Base-by-base conservation (phyloP, 2,113 vertebrate genomes). In the Corythaeola cristata region DNA sequence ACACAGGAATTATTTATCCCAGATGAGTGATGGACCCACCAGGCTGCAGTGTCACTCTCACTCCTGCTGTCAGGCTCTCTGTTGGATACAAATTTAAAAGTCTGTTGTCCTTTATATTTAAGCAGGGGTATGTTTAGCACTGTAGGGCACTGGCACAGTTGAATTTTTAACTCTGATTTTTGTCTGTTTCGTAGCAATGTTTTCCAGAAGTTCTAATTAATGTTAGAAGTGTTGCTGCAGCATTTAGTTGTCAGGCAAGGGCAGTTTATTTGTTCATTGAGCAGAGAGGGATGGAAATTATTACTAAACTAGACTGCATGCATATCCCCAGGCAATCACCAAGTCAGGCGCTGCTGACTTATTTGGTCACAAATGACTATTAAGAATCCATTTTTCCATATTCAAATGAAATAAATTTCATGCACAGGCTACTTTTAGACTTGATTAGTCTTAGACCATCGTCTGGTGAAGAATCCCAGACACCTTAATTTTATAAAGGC, bases 281-380 rank as follows among this genome's bases (percentile, higher is more conserved):
- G 76, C 85, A 78, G 72, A 88, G 66, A 82, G 62, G 87, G 47
- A 69, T 94, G 76, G 79, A 96, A 96, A 94, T 97, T 77, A 90
- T 90, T 95, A 59, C 71, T 73, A 73, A 95, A 94, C 96, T 93
- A 93, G 79, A n/a, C 62, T 87, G 56, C 0, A 2, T 58, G 23
- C 53, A 21, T 93, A 87, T 87, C 96, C 96, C 50, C 66, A 73
- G 92, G 97, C 94, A 86, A 56, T 95, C 67, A 71, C 41, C n/a
- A 91, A 80, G 71, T 24, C 55, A 69, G 67, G 52, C 35, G 33
- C 58, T 33, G 73, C 68, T 81, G 71, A 68, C 58, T 95, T 90
- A 88, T 44, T 95, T 90, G 64, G 56, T 63, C 66, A 82, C 92
- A 96, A 89, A 94, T 87, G 52, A 55, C 49, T 75, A 55, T 64